These are phyloP conservation scores for Ennomos fuscantarius DNA, from an alignment of 2,888 invertebrate species.

Conservation along the genomic window DNA sequence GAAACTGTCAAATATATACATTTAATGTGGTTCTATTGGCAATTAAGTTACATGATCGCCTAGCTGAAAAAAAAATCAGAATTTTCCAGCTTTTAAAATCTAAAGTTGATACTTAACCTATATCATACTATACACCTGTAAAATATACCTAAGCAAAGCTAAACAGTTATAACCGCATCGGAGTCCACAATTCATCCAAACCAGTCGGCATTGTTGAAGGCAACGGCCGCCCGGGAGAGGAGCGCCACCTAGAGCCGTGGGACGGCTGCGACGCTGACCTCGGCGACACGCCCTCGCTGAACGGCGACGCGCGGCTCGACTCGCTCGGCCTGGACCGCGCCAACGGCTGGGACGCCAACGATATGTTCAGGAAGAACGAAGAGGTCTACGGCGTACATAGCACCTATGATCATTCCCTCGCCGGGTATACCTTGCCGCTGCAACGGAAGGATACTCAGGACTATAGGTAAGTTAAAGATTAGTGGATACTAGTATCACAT, in stretches of 20 bases:
- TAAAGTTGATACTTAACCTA: too few relatives aligned
- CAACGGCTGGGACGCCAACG: conserved; percentile 98
- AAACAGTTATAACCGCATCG: too few relatives aligned
- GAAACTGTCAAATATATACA: too few relatives aligned
- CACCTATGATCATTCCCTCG: conserved; percentile 95
- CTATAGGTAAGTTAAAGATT: conserved; percentile 84
- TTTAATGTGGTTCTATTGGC: too few relatives aligned
- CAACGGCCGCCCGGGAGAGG: conserved; percentile 80
- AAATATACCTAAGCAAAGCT: too few relatives aligned
- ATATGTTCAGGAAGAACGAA: conserved; percentile 98
- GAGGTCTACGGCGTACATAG: conserved; percentile 95
- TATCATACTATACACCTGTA: too few relatives aligned
- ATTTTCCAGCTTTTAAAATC: too few relatives aligned
- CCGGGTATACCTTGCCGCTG: conserved; percentile 96
- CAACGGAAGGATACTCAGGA: conserved; percentile 95
- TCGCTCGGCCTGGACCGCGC: conserved; percentile 90
- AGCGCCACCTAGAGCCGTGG: conserved; percentile 96
- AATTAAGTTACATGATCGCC: too few relatives aligned
- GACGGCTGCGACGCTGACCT: conserved; percentile 86
- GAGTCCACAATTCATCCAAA: conserved; percentile 1
- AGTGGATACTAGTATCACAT: too few relatives aligned
- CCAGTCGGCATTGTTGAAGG: conserved; percentile 48
- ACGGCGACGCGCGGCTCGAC: conserved; percentile 86
- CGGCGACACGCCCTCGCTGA: conserved; percentile 78
- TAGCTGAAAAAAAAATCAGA: too few relatives aligned